Conservation (phyloP, 2,113 vertebrate genomes). For the Cathartes aura region DNA sequence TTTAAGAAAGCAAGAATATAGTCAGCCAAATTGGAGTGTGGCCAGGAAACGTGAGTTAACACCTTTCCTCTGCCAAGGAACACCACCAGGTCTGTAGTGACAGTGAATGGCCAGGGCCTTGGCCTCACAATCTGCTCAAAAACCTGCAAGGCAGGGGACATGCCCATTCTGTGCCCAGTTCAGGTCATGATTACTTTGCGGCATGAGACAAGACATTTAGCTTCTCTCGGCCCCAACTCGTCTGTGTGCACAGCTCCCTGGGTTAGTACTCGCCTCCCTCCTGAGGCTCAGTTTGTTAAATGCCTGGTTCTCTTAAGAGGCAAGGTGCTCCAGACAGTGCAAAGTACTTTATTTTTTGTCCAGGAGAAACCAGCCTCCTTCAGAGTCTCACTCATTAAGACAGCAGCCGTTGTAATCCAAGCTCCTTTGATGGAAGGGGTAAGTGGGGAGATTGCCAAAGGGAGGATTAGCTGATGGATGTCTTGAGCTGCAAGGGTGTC, state of each 20-base stretch:
- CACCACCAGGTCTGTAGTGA: not conserved
- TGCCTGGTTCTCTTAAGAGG: not conserved
- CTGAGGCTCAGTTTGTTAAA: not conserved
- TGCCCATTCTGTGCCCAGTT: not conserved
- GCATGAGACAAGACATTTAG: not conserved
- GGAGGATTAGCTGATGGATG: not conserved
- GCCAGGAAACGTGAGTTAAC: not conserved
- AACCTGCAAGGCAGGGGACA: not conserved
- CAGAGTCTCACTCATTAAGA: slow-evolving; percentile 17
- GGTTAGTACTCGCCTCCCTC: not conserved
- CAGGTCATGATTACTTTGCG: not conserved
- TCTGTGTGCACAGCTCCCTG: not conserved
- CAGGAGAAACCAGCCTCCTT: not conserved
- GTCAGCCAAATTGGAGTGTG: not conserved
- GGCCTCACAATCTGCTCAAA: not conserved
- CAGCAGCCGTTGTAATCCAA: slow-evolving; percentile 5
- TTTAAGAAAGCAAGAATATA: not conserved
- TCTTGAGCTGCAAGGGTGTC: slow-evolving; percentile 13
- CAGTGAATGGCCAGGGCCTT: not conserved
- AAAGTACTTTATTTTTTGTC: not conserved
- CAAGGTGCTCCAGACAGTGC: not conserved
- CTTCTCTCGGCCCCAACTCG: fast-evolving
- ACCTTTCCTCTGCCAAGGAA: not conserved
- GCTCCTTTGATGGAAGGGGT: slow-evolving; percentile 1
- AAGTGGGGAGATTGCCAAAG: not conserved